Evolutionary conservation across 2,113 vertebrate species (phyloP).

Genomic region (Brienomyrus longianalis): DNA sequence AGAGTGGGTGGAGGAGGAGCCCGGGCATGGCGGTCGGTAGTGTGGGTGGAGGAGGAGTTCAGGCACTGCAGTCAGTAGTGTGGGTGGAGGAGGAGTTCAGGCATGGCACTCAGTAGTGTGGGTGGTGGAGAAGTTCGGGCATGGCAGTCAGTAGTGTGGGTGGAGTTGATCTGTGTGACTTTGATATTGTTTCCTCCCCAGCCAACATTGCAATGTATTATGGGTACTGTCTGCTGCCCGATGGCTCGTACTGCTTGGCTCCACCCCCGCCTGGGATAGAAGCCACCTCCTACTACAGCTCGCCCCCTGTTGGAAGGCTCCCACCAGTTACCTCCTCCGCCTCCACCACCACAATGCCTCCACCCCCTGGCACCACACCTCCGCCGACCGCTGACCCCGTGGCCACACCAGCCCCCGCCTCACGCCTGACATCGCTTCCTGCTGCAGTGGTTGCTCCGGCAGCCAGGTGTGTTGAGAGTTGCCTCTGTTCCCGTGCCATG

Average conservation of each 20-base stretch:
- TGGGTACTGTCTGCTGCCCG: constrained; percentile 94
- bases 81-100: too few species aligned
- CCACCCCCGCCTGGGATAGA: constrained; percentile 87
- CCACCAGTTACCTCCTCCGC: constrained; percentile 60
- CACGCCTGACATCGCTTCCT: background rate
- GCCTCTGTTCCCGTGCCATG: background rate
- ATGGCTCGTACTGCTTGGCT: constrained; percentile 86
- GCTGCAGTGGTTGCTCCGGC: constrained; percentile 29
- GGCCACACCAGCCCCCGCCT: constrained; percentile 50
- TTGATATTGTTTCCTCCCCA: background rate
- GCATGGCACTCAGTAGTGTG: too few species aligned
- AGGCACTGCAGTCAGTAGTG: too few species aligned
- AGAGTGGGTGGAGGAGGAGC: too few species aligned
- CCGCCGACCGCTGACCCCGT: constrained; percentile 29
- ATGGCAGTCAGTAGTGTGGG: background rate
- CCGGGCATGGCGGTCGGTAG: too few species aligned
- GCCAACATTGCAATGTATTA: constrained; percentile 77
- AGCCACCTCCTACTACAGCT: constrained; percentile 73
- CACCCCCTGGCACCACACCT: constrained; percentile 49
- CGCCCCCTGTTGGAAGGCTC: constrained; percentile 64
- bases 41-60: too few species aligned
- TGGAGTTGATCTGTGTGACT: background rate
- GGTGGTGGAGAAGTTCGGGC: too few species aligned
- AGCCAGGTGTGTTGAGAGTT: constrained; percentile 43
- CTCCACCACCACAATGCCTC: constrained; percentile 62